Evolutionary conservation across 1,140 invertebrate genomes (phyloP).

Genomic region (Drosophila sechellia): DNA sequence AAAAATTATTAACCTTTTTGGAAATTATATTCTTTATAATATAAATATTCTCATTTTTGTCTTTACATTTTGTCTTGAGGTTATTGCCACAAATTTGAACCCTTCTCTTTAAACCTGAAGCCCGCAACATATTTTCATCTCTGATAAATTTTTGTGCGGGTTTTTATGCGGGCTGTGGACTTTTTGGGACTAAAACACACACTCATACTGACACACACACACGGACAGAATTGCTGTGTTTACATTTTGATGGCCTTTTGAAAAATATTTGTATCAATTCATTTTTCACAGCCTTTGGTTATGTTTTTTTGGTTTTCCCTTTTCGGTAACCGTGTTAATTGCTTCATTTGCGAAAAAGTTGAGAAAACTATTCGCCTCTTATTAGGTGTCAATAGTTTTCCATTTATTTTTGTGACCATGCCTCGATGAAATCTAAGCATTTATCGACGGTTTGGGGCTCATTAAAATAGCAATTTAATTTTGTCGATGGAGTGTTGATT

Average conservation of each 20-base stretch:
- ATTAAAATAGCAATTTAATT: slow-evolving; percentile 54
- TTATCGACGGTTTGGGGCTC: slow-evolving; percentile 26
- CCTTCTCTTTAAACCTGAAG: slow-evolving; percentile 16
- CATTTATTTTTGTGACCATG: slow-evolving; percentile 23
- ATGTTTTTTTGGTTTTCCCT: slow-evolving; percentile 22
- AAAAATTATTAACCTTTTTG: too few species aligned
- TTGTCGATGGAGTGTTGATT: slow-evolving; percentile 47
- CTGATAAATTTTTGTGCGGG: slow-evolving; percentile 69
- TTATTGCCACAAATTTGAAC: slow-evolving; percentile 27
- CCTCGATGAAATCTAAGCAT: slow-evolving; percentile 10
- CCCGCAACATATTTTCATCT: slow-evolving; percentile 71
- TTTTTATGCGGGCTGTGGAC: slow-evolving; percentile 76
- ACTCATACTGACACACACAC: slow-evolving; percentile 8
- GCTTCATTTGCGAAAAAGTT: slow-evolving; percentile 79
- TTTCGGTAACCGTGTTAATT: slow-evolving; percentile 58
- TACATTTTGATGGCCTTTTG: slow-evolving; percentile 69
- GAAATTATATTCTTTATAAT: too few species aligned
- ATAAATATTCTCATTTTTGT: too few species aligned
- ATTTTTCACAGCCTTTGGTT: slow-evolving; percentile 58
- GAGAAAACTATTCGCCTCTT: slow-evolving; percentile 59
- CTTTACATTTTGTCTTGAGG: too few species aligned
- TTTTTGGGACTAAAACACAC: slow-evolving; percentile 52
- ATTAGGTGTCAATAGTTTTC: slow-evolving; percentile 73
- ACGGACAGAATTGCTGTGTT: slow-evolving; percentile 52
- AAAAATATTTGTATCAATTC: slow-evolving; percentile 76